Evolutionary conservation across 2,113 vertebrate species (phyloP).

Genomic region (Grammomys dolichurus): DNA sequence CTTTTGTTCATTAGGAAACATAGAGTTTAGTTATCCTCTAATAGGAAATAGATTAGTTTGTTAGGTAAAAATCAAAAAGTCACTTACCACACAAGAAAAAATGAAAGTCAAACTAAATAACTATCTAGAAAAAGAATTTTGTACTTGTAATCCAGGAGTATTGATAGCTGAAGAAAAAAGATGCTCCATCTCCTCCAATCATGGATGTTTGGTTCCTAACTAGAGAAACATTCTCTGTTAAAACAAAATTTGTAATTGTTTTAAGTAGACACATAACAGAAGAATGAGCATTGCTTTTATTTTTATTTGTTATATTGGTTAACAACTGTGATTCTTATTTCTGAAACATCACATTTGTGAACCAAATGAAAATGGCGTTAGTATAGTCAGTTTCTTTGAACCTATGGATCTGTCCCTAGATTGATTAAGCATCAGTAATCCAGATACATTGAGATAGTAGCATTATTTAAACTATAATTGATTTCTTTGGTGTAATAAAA

Average conservation of each 20-base stretch:
- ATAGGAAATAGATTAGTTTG: background rate
- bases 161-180: background rate
- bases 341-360: slow-evolving; percentile 34
- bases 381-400: background rate
- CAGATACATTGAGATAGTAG: background rate
- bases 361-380: background rate
- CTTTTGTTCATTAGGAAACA: background rate
- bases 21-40: background rate
- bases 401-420: background rate
- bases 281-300: background rate
- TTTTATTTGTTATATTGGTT: background rate
- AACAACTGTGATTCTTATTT: slow-evolving; percentile 39
- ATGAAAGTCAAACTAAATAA: background rate
- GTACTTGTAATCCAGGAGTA: background rate
- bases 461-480: slow-evolving; percentile 18
- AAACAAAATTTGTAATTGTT: slow-evolving; percentile 5
- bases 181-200: background rate
- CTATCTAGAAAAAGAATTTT: background rate
- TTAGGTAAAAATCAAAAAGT: background rate
- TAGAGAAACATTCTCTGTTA: background rate
- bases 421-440: background rate
- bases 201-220: background rate
- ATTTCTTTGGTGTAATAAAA: slow-evolving; percentile 46
- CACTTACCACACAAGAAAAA: background rate
- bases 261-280: background rate